Evolutionary conservation across 35 echinoderm and acorn worm species (phyloP).

Genomic region (Lytechinus variegatus): DNA sequence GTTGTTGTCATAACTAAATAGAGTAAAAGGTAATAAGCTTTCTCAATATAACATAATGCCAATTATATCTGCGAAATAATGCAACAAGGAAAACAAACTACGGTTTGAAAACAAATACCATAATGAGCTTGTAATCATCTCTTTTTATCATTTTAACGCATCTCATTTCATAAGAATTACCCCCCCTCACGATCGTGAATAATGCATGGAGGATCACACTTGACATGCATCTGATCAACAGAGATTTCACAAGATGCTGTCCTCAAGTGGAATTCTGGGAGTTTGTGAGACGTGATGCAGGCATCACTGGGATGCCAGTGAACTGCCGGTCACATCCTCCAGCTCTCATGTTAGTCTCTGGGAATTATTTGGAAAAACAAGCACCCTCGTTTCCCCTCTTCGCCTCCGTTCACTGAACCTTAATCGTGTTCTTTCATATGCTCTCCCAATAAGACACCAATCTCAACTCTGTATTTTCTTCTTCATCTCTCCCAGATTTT

Average conservation of each 20-base stretch:
- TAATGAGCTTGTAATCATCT: not conserved
- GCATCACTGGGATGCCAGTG: not conserved
- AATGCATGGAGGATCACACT: no score
- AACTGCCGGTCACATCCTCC: not conserved
- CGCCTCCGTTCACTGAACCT: slow-evolving; percentile 28
- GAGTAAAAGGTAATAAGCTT: no score
- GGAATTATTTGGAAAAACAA: slow-evolving; percentile 25
- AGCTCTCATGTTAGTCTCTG: not conserved
- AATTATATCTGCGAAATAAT: no score
- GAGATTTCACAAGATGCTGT: not conserved
- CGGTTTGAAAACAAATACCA: no score
- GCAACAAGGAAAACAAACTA: no score
- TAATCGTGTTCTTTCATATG: not conserved
- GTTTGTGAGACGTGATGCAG: not conserved
- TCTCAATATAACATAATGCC: no score
- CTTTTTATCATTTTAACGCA: not conserved
- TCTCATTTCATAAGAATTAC: not conserved
- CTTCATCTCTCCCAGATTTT: not conserved
- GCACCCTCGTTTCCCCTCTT: not conserved
- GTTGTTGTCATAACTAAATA: no score
- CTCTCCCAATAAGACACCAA: not conserved
- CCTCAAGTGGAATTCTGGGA: not conserved
- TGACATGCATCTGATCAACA: not conserved
- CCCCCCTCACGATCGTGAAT: no score
- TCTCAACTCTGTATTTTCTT: not conserved